Evolutionary conservation across 1,140 invertebrate genomes (phyloP), one percentile per base, ranked within the genome.

Genomic region (Amyelois transitella): DNA sequence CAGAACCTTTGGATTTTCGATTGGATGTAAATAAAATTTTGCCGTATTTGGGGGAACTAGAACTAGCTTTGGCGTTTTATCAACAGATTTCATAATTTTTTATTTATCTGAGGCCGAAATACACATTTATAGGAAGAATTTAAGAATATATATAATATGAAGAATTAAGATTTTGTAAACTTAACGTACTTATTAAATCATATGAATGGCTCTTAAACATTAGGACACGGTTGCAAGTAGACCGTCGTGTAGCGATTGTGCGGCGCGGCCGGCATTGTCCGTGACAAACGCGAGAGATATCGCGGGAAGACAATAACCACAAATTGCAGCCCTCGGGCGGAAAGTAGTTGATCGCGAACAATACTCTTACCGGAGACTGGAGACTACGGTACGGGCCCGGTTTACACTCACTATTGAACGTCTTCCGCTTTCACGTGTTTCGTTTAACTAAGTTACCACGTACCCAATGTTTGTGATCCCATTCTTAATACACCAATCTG

Each of bases 221-320:
- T 38, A 14, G n/a, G 32, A n/a, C 32, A 38, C 5, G 12, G 32
- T 14, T 8, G 17, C 32, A 38, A 38, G 17, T 38, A 38, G 32
- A 38, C 7, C 32, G 32, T 38, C 32, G 32, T 38, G 32, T 38
- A 38, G 32, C 8, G 32, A 38, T 38, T 38, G 32, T 38, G 32
- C 17, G n/a, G n/a, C 17, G 32, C 25, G 25, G 25, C 32, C 6
- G 12, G 45, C 45, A 48, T 48, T 48, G 45, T 48, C 45, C 45
- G n/a, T 66, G 69, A 72, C 69, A 58, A 58, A 64, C 55, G 57
- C 65, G 60, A 51, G 63, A 70, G 66, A 69, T 75, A 76, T 63
- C 57, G 61, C 55, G 43, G 58, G 55, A 64, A 69, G 67, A 77
- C 77, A 75, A 77, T 77, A 76, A 64, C 62, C 62, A 64, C 67